Base-by-base conservation (phyloP, 2,888 invertebrate genomes). In the Ennomos erosarius region DNA sequence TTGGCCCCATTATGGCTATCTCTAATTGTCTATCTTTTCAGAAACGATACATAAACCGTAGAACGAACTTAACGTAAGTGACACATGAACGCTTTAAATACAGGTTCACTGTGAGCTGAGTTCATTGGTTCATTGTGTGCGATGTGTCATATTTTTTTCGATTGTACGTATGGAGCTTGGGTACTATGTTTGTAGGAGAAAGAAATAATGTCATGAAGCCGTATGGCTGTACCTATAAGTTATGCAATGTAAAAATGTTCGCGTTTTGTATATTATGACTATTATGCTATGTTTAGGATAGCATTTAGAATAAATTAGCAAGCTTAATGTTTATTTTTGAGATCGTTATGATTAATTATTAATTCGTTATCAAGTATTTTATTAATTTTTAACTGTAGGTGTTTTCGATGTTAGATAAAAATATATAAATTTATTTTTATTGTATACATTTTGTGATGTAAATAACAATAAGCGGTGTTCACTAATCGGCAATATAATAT, bases 401-500 rank as follows among this genome's bases (percentile, higher is more conserved):
- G 34, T 46, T 45, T 9, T 12, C 35, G 6, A 8, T 1, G 12
- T 35, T 9, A 42, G 13, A 16, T 42, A 13, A 39, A 10, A 42
- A 34, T 16, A 26, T 54, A 16, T 44, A 54, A n/a, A 38, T 6
- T 35, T 26, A 42, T 33, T 48, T 39, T 33, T 40, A 48, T 10
- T 36, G 13, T 34, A 38, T 48, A 52, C 54, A 55, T 59, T 58
- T 67, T 60, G n/a, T 65, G 65, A 64, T 81, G 78, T 82, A 79
- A 74, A 79, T 82, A 79, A 67, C 68, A 73, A 73, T 74, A 78
- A 73, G 54, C 70, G 70, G 85, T 85, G 85, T 85, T 85, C 84
- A 85, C 58, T 75, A 75, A 72, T 70, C 73, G 63, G 64, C 67
- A 71, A 70, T 68, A 66, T 70, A 69, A 76, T 73, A 70, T 76